phyloP scores from a whole-genome alignment of 2,113 vertebrate species.

The Phrynosoma blainvillii region DNA sequence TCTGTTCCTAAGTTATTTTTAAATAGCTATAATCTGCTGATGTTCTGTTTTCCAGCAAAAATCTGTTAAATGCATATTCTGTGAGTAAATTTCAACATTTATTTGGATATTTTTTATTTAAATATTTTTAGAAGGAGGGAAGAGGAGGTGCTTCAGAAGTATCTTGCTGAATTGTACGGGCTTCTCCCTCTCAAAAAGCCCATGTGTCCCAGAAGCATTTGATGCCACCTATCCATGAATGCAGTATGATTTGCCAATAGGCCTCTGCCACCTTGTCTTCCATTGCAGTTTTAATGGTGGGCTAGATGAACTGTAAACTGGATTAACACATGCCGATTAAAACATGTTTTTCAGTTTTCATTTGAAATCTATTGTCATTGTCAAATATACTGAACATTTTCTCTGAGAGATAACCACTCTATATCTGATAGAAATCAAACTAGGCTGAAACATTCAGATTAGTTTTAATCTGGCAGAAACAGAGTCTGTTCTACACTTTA shows the following conservation, averaged over 20 bases:
- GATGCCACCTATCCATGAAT: neutral
- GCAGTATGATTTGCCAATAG: neutral
- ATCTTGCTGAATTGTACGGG: neutral
- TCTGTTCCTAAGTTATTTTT: too few relatives aligned
- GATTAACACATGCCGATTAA: constrained; percentile 17
- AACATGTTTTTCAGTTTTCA: constrained; percentile 53
- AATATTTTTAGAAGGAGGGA: neutral
- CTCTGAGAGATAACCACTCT: neutral
- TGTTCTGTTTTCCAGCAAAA: too few relatives aligned
- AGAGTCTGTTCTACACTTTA: neutral
- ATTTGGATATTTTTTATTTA: too few relatives aligned
- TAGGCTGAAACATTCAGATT: neutral
- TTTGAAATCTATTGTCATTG: neutral
- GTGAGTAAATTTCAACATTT: too few relatives aligned
- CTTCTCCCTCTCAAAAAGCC: neutral
- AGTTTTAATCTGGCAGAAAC: neutral
- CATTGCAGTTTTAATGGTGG: neutral
- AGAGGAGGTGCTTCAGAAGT: neutral
- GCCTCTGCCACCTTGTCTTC: neutral
- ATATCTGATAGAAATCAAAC: neutral
- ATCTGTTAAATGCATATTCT: too few relatives aligned
- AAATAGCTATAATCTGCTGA: too few relatives aligned
- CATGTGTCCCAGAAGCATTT: neutral
- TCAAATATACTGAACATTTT: neutral
- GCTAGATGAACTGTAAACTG: constrained; percentile 15